phyloP scores from a whole-genome alignment of 2,797 vertebrate species.

The Coregonus ussuriensis region DNA sequence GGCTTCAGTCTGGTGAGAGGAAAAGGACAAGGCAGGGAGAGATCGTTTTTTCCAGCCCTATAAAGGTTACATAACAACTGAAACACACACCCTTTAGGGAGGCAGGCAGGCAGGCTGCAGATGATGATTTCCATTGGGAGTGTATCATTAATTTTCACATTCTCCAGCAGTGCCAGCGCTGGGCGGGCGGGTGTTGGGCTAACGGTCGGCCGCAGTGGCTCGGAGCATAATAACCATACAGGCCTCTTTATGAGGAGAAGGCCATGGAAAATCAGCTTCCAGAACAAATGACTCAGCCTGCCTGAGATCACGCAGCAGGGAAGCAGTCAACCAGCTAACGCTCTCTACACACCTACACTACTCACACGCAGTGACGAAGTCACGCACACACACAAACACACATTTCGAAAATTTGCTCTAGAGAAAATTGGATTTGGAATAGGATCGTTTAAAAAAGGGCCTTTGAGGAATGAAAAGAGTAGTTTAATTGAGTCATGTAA shows the following conservation, averaged over 20 bases:
- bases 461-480: not conserved
- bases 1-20: not conserved
- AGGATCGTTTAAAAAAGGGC: not conserved
- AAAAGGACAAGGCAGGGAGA: not conserved
- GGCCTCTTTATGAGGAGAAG: constrained; percentile 14
- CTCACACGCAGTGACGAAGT: not conserved
- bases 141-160: constrained; percentile 22
- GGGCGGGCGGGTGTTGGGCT: not conserved
- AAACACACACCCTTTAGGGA: not conserved
- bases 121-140: constrained; percentile 20
- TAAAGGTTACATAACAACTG: constrained; percentile 1
- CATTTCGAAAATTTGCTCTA: not conserved
- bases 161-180: constrained; percentile 12
- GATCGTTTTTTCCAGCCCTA: not conserved
- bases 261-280: constrained; percentile 13
- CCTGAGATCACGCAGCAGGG: constrained; percentile 10
- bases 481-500: not conserved
- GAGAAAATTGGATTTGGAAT: not conserved
- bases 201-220: constrained; percentile 12
- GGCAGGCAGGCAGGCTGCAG: not conserved
- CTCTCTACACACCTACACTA: not conserved
- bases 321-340: not conserved
- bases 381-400: not conserved
- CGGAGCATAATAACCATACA: constrained; percentile 11
- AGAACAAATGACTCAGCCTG: constrained; percentile 34